Percentiles rank a stretch among this genome's conserved stretches.
Evolutionary conservation across 2,113 vertebrate species (phyloP).

Genomic region (Indicator maculatus): DNA sequence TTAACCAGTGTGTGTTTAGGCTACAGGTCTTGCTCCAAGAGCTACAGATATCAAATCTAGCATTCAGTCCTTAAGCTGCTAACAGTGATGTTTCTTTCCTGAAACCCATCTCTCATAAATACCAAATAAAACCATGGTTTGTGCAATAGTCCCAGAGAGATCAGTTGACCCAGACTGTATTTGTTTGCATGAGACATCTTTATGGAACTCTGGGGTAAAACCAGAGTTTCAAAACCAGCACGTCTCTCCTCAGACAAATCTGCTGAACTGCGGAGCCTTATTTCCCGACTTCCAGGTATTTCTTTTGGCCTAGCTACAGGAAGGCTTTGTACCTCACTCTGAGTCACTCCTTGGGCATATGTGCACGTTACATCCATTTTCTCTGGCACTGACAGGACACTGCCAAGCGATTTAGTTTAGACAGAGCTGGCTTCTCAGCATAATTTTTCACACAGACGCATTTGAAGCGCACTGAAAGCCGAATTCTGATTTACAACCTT

Average conservation of each 20-base stretch:
- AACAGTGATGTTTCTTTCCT: slow-evolving; percentile 1
- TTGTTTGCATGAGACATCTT: slow-evolving; percentile 75
- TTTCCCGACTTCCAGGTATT: slow-evolving; percentile 82
- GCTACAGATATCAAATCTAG: not conserved
- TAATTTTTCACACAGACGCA: slow-evolving; percentile 50
- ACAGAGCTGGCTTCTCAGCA: slow-evolving; percentile 35
- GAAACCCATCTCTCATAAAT: slow-evolving; percentile 35
- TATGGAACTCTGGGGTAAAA: slow-evolving; percentile 70
- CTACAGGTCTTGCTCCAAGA: not conserved
- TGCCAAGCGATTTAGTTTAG: slow-evolving; percentile 49
- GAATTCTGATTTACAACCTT: slow-evolving; percentile 60
- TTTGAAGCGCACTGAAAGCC: slow-evolving; percentile 31
- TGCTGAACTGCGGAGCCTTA: slow-evolving; percentile 67
- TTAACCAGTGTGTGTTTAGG: not conserved
- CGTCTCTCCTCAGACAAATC: slow-evolving; percentile 72
- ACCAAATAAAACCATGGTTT: slow-evolving; percentile 57
- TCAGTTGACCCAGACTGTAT: slow-evolving; percentile 71
- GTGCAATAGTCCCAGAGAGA: slow-evolving; percentile 65
- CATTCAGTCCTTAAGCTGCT: not conserved
- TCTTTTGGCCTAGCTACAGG: slow-evolving; percentile 71
- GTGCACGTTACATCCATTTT: slow-evolving; percentile 49
- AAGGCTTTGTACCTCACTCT: slow-evolving; percentile 73
- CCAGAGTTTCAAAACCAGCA: slow-evolving; percentile 72
- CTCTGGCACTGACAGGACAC: slow-evolving; percentile 28
- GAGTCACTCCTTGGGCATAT: slow-evolving; percentile 70